Evolutionary conservation across 1,140 invertebrate species (phyloP), one percentile per base, ranked within the genome.

Genomic region (Macrotrachela quadricornifera): DNA sequence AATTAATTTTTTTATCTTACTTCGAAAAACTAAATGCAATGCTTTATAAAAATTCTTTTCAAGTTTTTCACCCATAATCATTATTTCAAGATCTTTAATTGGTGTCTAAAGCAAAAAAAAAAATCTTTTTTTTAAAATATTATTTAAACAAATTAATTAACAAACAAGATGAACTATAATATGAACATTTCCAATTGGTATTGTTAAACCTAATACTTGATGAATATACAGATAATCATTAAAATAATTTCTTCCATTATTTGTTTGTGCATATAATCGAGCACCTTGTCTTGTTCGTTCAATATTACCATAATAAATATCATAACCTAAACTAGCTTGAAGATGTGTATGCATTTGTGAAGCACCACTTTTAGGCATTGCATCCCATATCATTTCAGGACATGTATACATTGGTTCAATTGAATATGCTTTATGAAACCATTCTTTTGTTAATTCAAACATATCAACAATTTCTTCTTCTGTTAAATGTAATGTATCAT

Each of bases 321-420:
- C 52, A 36, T 59, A 55, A 46, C 62, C 63, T 16, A 73, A 42
- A 38, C 71, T 60, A 0, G 64, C 69, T 58, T 74, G 73, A 36
- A 73, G 36, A 59, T 74, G 73, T n/a, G 72, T 71, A 61, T 74
- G 73, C 16, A 74, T 58, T 62, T 73, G 72, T 61, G 70, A 72
- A 18, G 71, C 72, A 15, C 72, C 71, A 39, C 65, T 69, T 57
- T 71, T 66, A 17, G 71, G 71, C 41, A 73, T 54, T 9, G 65
- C 58, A 57, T 74, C 73, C 72, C 71, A 73, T 6, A 72, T 59
- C 12, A 73, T 36, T 17, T 63, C 59, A 10, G 71, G 70, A 55
- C 62, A 71, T 43, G 58, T 62, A 51, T 58, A 63, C 0, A 21
- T 40, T 12, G 36, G 42, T 49, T 63, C 58, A 15, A 51, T 30